Evolutionary conservation across 2,113 vertebrate genomes (phyloP), one percentile per base, ranked within the genome.

Genomic region (Tamias sibiricus): DNA sequence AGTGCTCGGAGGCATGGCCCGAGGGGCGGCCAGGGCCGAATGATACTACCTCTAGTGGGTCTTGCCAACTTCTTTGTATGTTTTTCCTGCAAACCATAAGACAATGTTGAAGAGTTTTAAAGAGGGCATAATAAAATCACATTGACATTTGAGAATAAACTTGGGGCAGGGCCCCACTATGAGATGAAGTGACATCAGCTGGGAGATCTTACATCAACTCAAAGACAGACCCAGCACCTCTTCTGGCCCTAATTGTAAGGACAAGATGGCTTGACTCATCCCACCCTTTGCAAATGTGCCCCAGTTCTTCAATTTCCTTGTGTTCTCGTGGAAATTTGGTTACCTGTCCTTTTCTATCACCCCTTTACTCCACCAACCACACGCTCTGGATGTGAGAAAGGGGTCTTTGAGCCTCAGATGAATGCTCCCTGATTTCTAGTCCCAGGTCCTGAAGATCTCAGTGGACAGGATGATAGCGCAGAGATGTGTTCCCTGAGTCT

Each of bases 121-220:
- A 75, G 76, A 79, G 17, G 64, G 47, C 6, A 16, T n/a, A 24
- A 37, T 81, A 68, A 11, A 90, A 37, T 90, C 71, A 16, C 44
- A 28, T 69, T 91, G n/a, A 14, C 52, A 32, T 82, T 72, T 96
- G 40, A 68, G 57, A 92, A 72, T 84, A 69, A 92, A 76, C 11
- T 26, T 10, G 20, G 49, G 83, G 17, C 26, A 4, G 32, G 49
- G 83, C 12, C 20, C 4, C 1, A 1, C 14, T 42, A 54, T 54
- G 71, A 91, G n/a, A 30, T 54, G 35, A 59, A 72, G 24, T 10
- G 30, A 76, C 42, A 72, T 84, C 26, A 59, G 8, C 28, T 54
- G 47, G 59, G 37, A 59, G n/a, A n/a, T n/a, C n/a, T n/a, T n/a
- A 59, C 3, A 68, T 22, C 49, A 30, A 47, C 44, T 22, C 26